These are phyloP conservation scores for Agelaius tricolor DNA, from an alignment of 2,113 vertebrate species.

Conservation along the genomic window DNA sequence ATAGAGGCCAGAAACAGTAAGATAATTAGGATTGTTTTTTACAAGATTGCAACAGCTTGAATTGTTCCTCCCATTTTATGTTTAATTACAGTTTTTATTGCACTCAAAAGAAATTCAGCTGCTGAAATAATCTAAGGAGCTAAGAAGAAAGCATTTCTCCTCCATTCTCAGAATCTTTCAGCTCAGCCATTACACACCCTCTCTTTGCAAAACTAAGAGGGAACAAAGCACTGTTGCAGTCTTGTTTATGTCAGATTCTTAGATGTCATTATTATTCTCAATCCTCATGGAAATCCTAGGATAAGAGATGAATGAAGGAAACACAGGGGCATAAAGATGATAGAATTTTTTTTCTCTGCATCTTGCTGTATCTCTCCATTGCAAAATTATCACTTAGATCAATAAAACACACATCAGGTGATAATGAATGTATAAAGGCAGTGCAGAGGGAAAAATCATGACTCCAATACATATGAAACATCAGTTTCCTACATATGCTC, in stretches of 20 bases:
- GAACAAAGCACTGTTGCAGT: not conserved
- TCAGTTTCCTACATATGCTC: not conserved
- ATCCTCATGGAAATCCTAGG: not conserved
- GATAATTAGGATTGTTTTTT: constrained; percentile 4
- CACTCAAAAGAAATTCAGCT: constrained; percentile 62
- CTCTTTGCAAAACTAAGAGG: not conserved
- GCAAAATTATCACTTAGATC: constrained; percentile 17
- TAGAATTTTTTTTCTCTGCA: not conserved
- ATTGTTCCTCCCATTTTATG: constrained; percentile 42
- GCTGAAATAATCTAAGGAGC: constrained; percentile 27
- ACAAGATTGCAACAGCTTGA: constrained; percentile 39
- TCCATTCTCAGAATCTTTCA: constrained; percentile 25
- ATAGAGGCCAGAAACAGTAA: not conserved
- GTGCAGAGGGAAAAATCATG: not conserved
- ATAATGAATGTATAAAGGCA: constrained; percentile 27
- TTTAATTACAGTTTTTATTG: constrained; percentile 69
- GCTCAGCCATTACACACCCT: not conserved
- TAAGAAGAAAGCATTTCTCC: constrained; percentile 27
- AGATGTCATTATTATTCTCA: not conserved
- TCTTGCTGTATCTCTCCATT: not conserved
- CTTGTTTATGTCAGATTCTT: not conserved
- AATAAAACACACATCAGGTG: constrained; percentile 36
- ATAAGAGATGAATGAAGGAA: not conserved
- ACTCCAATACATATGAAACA: not conserved
- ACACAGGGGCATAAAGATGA: not conserved